Evolutionary conservation across 92 coral and sea anemone genomes (phyloP).

Genomic region (Pocillopora grandis): DNA sequence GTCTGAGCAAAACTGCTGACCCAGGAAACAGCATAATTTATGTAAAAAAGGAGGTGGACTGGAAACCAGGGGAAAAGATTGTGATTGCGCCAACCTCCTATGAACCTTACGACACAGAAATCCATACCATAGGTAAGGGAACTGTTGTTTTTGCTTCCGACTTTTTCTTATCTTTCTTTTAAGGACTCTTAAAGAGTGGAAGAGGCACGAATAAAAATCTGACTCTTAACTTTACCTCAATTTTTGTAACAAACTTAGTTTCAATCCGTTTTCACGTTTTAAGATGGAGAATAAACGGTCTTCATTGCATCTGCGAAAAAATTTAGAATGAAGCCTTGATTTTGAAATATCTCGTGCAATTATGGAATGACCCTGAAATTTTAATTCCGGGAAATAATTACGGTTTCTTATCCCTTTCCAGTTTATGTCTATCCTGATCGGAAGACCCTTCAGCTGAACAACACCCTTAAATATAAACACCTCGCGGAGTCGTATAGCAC

Average conservation of each 20-base stretch:
- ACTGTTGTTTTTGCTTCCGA: neutral
- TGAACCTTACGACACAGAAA: conserved; percentile 80
- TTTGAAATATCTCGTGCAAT: too few relatives aligned
- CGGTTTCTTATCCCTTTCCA: neutral
- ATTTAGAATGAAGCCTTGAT: too few relatives aligned
- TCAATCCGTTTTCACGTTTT: too few relatives aligned
- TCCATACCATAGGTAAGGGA: conserved; percentile 57
- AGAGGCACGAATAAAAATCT: too few relatives aligned
- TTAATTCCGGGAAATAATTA: neutral
- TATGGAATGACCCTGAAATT: too few relatives aligned
- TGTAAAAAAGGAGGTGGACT: conserved; percentile 69
- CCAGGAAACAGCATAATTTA: conserved; percentile 59
- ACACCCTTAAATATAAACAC: conserved; percentile 70
- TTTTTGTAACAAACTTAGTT: too few relatives aligned
- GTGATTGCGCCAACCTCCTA: conserved; percentile 87
- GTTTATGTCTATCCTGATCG: conserved; percentile 45
- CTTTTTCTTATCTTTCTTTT: too few relatives aligned
- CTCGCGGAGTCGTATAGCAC: conserved; percentile 46
- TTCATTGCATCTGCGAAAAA: too few relatives aligned
- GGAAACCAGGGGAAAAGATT: conserved; percentile 76
- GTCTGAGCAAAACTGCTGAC: conserved; percentile 67
- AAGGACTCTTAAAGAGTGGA: too few relatives aligned
- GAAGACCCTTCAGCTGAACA: conserved; percentile 58
- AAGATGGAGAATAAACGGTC: too few relatives aligned
- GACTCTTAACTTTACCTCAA: too few relatives aligned